Evolutionary conservation across 2,797 vertebrate species (phyloP).

Genomic region (Coregonus suidteri): DNA sequence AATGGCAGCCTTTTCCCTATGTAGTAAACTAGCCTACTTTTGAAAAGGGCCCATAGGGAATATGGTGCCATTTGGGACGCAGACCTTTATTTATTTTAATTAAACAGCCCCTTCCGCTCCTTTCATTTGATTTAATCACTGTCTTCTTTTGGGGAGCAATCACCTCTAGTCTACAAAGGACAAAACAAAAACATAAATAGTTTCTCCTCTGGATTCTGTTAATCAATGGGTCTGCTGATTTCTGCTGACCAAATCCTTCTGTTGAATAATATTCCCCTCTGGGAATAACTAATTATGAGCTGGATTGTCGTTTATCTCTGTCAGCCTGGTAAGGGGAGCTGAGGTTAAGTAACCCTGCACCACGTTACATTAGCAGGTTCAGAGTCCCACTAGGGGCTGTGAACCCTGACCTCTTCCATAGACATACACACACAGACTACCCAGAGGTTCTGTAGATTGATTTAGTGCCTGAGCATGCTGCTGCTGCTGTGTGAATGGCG

Average conservation of each 20-base stretch:
- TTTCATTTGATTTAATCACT: too few species aligned
- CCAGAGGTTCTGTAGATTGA: background rate
- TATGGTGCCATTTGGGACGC: background rate
- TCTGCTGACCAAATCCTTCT: too few species aligned
- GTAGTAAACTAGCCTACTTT: background rate
- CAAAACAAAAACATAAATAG: too few species aligned
- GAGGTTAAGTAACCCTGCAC: background rate
- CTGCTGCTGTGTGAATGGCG: background rate
- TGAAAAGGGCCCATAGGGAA: background rate
- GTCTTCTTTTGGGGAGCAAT: background rate
- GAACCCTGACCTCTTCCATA: background rate
- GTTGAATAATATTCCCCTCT: background rate
- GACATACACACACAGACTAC: background rate
- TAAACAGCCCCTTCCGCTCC: too few species aligned
- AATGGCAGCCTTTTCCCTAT: background rate
- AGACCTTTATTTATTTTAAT: too few species aligned
- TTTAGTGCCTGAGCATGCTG: background rate
- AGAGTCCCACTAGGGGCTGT: too few species aligned
- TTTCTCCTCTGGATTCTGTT: too few species aligned
- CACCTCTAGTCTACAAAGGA: background rate
- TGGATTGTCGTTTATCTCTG: background rate
- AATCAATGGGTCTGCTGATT: too few species aligned
- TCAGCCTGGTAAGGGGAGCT: background rate
- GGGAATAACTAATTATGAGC: background rate
- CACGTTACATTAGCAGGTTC: background rate